Conservation (phyloP, 2,888 invertebrate genomes). For the Aphodius granarius region DNA sequence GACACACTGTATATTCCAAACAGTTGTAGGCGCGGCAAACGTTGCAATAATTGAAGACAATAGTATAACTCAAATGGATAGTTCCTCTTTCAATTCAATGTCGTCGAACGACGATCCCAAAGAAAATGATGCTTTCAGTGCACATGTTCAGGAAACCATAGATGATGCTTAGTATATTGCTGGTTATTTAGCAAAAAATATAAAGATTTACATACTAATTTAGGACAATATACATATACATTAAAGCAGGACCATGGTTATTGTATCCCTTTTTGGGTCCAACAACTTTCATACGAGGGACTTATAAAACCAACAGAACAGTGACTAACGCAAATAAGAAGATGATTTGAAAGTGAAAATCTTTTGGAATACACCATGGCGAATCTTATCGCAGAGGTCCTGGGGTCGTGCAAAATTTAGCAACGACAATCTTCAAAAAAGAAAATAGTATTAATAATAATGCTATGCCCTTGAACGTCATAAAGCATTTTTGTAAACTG, state of each 20-base stretch:
- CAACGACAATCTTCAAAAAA: background rate
- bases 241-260: background rate
- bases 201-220: background rate
- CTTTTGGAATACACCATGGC: conserved; percentile 8
- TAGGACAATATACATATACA: background rate
- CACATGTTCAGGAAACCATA: conserved; percentile 11
- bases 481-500: conserved; percentile 7
- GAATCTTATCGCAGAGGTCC: conserved; percentile 4
- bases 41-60: background rate
- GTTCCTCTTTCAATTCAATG: background rate
- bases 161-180: conserved; percentile 15
- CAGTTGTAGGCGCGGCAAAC: background rate
- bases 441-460: background rate
- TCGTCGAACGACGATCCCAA: background rate
- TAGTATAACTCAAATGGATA: background rate
- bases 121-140: background rate
- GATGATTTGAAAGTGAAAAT: conserved; percentile 1
- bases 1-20: too few species aligned
- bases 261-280: conserved; percentile 2
- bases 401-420: conserved; percentile 1
- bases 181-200: conserved; percentile 13
- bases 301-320: conserved; percentile 5
- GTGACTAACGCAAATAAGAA: background rate
- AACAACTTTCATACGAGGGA: conserved; percentile 14
- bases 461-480: background rate